These are phyloP conservation scores for Xenentodon cancila DNA, from an alignment of 2,797 vertebrate genomes.

Conservation along the genomic window DNA sequence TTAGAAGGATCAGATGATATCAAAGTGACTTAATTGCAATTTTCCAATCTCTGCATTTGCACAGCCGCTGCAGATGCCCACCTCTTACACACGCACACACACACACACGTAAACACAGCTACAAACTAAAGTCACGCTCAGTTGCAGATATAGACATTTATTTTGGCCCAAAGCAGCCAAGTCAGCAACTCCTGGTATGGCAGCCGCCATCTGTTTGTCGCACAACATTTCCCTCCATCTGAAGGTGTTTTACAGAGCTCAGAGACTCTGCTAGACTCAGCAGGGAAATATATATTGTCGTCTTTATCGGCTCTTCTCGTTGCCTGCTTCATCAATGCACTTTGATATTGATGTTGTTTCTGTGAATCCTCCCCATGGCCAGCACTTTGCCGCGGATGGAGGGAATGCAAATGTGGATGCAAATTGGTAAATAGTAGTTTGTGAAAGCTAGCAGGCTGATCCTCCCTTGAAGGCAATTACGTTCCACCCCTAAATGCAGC, in stretches of 20 bases:
- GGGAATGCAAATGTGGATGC: constrained; percentile 62
- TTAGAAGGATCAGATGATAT: constrained; percentile 60
- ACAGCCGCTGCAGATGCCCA: constrained; percentile 20
- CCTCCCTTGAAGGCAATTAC: constrained; percentile 57
- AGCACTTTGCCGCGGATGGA: constrained; percentile 43
- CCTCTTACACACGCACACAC: constrained; percentile 8
- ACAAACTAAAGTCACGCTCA: constrained; percentile 16
- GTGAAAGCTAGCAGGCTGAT: constrained; percentile 48
- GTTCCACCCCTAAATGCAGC: constrained; percentile 50
- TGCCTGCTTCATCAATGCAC: constrained; percentile 60
- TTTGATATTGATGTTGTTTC: constrained; percentile 61
- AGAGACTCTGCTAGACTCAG: constrained; percentile 30
- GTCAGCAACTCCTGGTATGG: constrained; percentile 61
- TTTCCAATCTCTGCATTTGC: constrained; percentile 35
- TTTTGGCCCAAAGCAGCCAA: constrained; percentile 62
- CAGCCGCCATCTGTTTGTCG: constrained; percentile 73
- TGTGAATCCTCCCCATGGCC: constrained; percentile 59
- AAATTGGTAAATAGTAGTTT: constrained; percentile 69
- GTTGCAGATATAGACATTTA: constrained; percentile 64
- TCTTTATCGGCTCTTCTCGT: constrained; percentile 59
- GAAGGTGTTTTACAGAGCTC: constrained; percentile 61
- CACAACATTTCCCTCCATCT: constrained; percentile 52
- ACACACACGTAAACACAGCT: constrained; percentile 8
- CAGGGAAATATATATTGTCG: constrained; percentile 46
- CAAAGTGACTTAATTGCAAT: constrained; percentile 66